A percentile compares a stretch with the other conserved stretches of the same genome.
phyloP scores from a whole-genome alignment of 2,797 vertebrate species.

The Hoplostethus atlanticus region DNA sequence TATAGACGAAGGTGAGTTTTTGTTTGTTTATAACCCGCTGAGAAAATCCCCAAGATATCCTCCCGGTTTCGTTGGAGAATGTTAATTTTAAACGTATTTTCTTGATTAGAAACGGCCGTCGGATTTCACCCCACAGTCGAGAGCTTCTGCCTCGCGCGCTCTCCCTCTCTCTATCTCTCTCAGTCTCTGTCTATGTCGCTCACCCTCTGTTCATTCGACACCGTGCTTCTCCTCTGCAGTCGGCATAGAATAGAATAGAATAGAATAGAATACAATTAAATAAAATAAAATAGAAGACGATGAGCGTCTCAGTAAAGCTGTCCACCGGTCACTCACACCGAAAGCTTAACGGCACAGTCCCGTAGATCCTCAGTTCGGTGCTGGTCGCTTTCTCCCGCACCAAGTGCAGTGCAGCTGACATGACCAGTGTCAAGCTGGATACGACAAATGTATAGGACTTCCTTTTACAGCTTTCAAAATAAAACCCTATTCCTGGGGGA shows the following conservation, averaged over 20 bases:
- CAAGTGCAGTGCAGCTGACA: constrained; percentile 28
- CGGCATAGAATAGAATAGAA: neutral
- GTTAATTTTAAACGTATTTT: constrained; percentile 1
- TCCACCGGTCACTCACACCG: constrained; percentile 25
- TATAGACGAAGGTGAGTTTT: constrained; percentile 13
- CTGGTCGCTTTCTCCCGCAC: constrained; percentile 56
- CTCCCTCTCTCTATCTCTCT: constrained; percentile 13
- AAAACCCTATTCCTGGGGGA: constrained; percentile 19
- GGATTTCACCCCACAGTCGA: constrained; percentile 36
- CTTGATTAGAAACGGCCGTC: neutral
- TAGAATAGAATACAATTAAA: neutral
- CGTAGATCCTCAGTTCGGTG: constrained; percentile 46
- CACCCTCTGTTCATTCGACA: constrained; percentile 44
- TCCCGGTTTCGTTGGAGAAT: neutral
- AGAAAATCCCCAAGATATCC: neutral
- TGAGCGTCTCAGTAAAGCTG: constrained; percentile 18
- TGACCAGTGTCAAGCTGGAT: neutral
- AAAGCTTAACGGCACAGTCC: constrained; percentile 36
- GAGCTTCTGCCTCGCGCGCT: constrained; percentile 1
- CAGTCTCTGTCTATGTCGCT: constrained; percentile 29
- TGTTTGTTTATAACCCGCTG: neutral
- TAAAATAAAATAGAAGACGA: neutral
- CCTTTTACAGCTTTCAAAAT: constrained; percentile 61
- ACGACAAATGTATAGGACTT: neutral
- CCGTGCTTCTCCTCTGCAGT: constrained; percentile 44